Percentiles rank a stretch among this genome's conserved stretches.
These are phyloP conservation scores for Cydia fagiglandana DNA, from an alignment of 1,140 invertebrate genomes.

Conservation along the genomic window DNA sequence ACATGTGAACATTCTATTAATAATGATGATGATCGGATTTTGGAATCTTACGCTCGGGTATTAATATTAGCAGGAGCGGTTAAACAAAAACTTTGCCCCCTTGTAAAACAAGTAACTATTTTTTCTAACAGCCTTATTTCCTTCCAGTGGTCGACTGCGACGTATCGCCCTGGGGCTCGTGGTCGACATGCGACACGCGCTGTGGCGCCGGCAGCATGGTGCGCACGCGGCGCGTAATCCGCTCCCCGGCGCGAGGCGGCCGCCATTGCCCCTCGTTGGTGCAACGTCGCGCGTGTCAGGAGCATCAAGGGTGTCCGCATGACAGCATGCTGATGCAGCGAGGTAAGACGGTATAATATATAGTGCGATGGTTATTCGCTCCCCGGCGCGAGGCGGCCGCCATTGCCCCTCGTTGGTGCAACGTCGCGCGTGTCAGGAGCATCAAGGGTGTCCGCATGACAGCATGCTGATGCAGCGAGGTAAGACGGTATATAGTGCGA, in stretches of 20 bases:
- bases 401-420: slow-evolving; percentile 88
- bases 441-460: slow-evolving; percentile 84
- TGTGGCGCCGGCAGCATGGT: slow-evolving; percentile 89
- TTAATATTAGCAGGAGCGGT: too few species aligned
- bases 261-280: slow-evolving; percentile 86
- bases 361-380: slow-evolving; percentile 76
- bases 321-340: slow-evolving; percentile 84
- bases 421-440: slow-evolving; percentile 85
- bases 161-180: slow-evolving; percentile 87
- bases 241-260: slow-evolving; percentile 86
- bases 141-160: slow-evolving; percentile 88
- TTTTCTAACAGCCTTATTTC: slow-evolving; percentile 42
- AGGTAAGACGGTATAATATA: slow-evolving; percentile 84
- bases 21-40: too few species aligned
- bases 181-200: slow-evolving; percentile 86
- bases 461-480: slow-evolving; percentile 85
- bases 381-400: slow-evolving; percentile 86
- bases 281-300: slow-evolving; percentile 87
- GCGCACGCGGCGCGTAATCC: slow-evolving; percentile 81
- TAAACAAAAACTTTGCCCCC: too few species aligned
- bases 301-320: slow-evolving; percentile 83
- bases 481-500: slow-evolving; percentile 81
- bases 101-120: too few species aligned
- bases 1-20: too few species aligned
- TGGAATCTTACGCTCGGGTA: too few species aligned